Evolutionary conservation across 2,113 vertebrate species (phyloP).

Genomic region (Alexandromys fortis): DNA sequence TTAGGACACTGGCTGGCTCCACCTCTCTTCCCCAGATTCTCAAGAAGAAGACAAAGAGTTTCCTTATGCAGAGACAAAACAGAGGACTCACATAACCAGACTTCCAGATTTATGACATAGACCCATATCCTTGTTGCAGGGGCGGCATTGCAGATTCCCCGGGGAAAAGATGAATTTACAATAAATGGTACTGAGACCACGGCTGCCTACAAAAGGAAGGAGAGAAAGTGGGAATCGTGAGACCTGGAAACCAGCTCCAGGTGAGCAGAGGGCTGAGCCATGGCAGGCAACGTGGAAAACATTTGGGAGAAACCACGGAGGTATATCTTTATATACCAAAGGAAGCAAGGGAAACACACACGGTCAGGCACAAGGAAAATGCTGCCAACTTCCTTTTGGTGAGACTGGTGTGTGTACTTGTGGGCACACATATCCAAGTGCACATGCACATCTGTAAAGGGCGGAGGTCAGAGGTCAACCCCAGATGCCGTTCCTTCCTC

Average conservation of each 20-base stretch:
- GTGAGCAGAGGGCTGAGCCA: not conserved
- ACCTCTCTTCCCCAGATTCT: not conserved
- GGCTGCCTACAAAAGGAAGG: not conserved
- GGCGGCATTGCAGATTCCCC: not conserved
- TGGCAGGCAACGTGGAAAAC: not conserved
- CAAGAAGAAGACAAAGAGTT: slow-evolving; percentile 10
- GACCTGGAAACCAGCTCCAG: not conserved
- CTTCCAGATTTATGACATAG: not conserved
- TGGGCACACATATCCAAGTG: not conserved
- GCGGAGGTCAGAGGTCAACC: not conserved
- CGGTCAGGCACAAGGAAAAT: not conserved
- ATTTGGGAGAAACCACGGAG: not conserved
- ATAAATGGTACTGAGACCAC: not conserved
- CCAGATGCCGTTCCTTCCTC: not conserved
- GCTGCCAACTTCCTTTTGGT: not conserved
- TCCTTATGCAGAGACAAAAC: slow-evolving; percentile 11
- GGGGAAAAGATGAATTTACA: not conserved
- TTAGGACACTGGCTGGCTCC: rapidly evolving
- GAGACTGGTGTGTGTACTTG: not conserved
- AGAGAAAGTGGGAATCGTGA: not conserved
- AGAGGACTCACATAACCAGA: not conserved
- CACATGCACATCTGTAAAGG: no score
- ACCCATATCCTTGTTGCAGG: not conserved
- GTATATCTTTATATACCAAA: not conserved
- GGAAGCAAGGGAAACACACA: not conserved